A percentile compares a stretch with the other conserved stretches of the same genome.
phyloP scores from a whole-genome alignment of 2,113 vertebrate species.

The Vidua chalybeata region DNA sequence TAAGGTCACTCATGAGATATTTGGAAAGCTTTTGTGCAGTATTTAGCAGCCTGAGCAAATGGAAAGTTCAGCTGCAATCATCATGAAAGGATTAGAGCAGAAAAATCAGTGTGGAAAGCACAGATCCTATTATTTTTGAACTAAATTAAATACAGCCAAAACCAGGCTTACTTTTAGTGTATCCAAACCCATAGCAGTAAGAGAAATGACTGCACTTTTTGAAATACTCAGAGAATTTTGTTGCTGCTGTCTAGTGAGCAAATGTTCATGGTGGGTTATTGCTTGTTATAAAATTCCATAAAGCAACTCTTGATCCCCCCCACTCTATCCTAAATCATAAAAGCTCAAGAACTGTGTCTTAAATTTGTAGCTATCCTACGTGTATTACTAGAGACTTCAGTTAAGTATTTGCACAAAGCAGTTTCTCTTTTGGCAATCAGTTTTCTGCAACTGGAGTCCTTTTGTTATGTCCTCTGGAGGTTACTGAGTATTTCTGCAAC shows the following conservation, averaged over 20 bases:
- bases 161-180: not conserved
- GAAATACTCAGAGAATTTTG: not conserved
- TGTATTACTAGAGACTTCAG: not conserved
- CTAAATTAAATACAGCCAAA: conserved; percentile 38
- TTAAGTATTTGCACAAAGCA: not conserved
- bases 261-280: not conserved
- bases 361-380: not conserved
- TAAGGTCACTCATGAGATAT: conserved; percentile 37
- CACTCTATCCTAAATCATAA: not conserved
- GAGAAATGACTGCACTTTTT: not conserved
- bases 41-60: conserved; percentile 15
- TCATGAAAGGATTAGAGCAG: conserved; percentile 36
- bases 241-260: not conserved
- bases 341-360: not conserved
- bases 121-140: conserved; percentile 40
- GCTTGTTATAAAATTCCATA: not conserved
- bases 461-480: not conserved
- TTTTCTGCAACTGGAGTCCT: not conserved
- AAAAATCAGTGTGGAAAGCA: conserved; percentile 36
- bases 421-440: not conserved
- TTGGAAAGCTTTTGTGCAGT: conserved; percentile 46
- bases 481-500: not conserved
- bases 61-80: conserved; percentile 41
- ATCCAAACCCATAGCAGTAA: not conserved
- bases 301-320: not conserved